Percentiles rank a stretch among this genome's conserved stretches.
Evolutionary conservation across 2,888 invertebrate species (phyloP).

Genomic region (Sarcophaga variegata): DNA sequence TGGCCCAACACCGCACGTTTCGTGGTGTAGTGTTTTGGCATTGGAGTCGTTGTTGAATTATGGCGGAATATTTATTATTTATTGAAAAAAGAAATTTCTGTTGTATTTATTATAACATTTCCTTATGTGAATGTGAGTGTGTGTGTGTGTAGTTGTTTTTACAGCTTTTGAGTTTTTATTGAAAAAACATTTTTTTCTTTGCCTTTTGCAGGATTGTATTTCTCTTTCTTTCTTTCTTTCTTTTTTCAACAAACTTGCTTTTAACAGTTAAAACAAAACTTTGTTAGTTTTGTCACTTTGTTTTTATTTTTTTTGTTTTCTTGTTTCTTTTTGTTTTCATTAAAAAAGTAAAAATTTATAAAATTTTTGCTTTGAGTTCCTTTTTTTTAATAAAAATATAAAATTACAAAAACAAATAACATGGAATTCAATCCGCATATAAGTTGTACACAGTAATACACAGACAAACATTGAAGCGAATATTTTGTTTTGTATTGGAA

Average conservation of each 20-base stretch:
- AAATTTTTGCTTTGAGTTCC: slow-evolving; percentile 4
- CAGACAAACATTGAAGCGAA: background rate
- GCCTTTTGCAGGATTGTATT: background rate
- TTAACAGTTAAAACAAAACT: slow-evolving; percentile 45
- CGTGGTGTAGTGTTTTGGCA: too few relatives aligned
- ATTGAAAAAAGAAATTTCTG: slow-evolving; percentile 29
- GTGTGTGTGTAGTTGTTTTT: background rate
- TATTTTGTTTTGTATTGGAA: background rate
- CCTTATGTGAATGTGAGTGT: too few relatives aligned
- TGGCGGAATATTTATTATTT: slow-evolving; percentile 37
- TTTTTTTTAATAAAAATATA: slow-evolving; percentile 28
- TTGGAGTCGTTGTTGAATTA: slow-evolving; percentile 14
- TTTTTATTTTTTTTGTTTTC: background rate
- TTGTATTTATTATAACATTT: background rate
- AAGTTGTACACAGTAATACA: background rate
- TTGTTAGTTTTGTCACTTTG: slow-evolving; percentile 11
- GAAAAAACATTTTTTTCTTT: background rate
- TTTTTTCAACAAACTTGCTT: slow-evolving; percentile 36
- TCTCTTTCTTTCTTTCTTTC: background rate
- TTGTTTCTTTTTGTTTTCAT: background rate
- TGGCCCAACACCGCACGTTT: too few relatives aligned
- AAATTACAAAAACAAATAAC: slow-evolving; percentile 43
- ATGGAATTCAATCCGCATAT: slow-evolving; percentile 44
- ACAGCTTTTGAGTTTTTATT: slow-evolving; percentile 38
- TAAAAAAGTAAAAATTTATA: background rate